phyloP scores from a whole-genome alignment of 2,113 vertebrate genomes.

The Mandrillus leucophaeus region DNA sequence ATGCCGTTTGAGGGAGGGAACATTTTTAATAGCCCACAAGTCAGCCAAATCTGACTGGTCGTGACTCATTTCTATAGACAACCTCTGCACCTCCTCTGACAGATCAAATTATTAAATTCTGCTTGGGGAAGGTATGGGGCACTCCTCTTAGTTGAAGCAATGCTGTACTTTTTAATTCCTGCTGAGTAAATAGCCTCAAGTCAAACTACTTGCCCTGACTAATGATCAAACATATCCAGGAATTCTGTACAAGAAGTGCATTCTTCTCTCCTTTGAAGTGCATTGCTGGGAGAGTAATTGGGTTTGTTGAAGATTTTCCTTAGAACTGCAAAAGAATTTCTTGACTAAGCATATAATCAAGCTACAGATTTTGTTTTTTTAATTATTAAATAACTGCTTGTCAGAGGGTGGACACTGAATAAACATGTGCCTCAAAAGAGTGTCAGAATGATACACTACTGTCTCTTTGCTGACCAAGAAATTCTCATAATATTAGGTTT shows the following conservation, averaged over 20 bases:
- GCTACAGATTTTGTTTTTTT: slow-evolving; percentile 39
- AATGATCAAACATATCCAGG: slow-evolving; percentile 79
- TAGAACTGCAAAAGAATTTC: slow-evolving; percentile 68
- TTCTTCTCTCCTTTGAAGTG: slow-evolving; percentile 75
- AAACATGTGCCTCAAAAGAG: slow-evolving; percentile 56
- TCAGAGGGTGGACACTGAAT: slow-evolving; percentile 51
- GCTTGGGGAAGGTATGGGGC: slow-evolving; percentile 12
- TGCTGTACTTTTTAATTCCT: slow-evolving; percentile 64
- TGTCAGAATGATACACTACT: slow-evolving; percentile 33
- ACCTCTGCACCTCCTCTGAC: slow-evolving; percentile 47
- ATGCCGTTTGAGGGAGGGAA: background rate
- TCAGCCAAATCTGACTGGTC: slow-evolving; percentile 52
- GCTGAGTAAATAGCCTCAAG: slow-evolving; percentile 78
- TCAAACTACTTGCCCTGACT: slow-evolving; percentile 77
- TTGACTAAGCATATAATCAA: slow-evolving; percentile 71
- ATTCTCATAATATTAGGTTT: background rate
- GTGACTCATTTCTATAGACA: slow-evolving; percentile 57
- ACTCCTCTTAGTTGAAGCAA: slow-evolving; percentile 54
- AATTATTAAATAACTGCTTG: slow-evolving; percentile 62
- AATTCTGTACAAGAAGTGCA: slow-evolving; percentile 72
- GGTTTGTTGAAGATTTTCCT: slow-evolving; percentile 68
- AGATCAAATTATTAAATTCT: slow-evolving; percentile 73
- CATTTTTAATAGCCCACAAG: slow-evolving; percentile 50
- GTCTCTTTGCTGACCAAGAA: slow-evolving; percentile 35
- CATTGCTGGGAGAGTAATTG: slow-evolving; percentile 70